Evolutionary conservation across 2,888 invertebrate species (phyloP), one percentile per base, ranked within the genome.

Genomic region (Drosophila cognata): DNA sequence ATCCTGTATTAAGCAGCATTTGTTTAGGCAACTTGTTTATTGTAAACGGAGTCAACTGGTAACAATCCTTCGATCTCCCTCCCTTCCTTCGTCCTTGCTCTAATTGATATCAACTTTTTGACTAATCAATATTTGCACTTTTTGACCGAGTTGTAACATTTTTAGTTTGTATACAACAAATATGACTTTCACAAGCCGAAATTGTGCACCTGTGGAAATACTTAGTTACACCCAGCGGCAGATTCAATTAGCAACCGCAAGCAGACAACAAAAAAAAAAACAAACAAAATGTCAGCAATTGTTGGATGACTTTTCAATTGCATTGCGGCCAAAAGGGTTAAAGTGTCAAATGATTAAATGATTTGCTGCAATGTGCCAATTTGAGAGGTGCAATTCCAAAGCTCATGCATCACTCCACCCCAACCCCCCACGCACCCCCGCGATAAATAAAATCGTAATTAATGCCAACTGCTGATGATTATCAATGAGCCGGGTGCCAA

Each of bases 261-360:
- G 13, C 25, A 18, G 7, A 21, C 41, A 29, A 25, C 13, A 25
- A 55, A 31, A 25, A 1, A 35, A 33, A 46, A 41, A 46, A 38
- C 35, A 18, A 57, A 28, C 25, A 53, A 33, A 58, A 21, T 13
- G 35, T 46, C 35, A 28, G 46, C 43, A 62, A 66, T 60, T 66
- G 68, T 51, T 55, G 52, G 31, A 60, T 61, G 74, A 57, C 46
- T 74, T 67, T 66, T 62, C 65, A 61, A 74, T 65, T 74, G 48
- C 53, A 55, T 21, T 46, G 52, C 43, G 11, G 28, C 25, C 28
- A n/a, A 5, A 25, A 53, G 25, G n/a, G 25, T 38, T 8, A 7
- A 33, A 33, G 35, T 25, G 38, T 18, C 3, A 36, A 59, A 33
- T 61, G 46, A 16, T 46, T 46, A 21, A 52, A 65, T 52, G 25